Base-by-base conservation (phyloP, 1,140 invertebrate species). In the Heterodera carotae region DNA sequence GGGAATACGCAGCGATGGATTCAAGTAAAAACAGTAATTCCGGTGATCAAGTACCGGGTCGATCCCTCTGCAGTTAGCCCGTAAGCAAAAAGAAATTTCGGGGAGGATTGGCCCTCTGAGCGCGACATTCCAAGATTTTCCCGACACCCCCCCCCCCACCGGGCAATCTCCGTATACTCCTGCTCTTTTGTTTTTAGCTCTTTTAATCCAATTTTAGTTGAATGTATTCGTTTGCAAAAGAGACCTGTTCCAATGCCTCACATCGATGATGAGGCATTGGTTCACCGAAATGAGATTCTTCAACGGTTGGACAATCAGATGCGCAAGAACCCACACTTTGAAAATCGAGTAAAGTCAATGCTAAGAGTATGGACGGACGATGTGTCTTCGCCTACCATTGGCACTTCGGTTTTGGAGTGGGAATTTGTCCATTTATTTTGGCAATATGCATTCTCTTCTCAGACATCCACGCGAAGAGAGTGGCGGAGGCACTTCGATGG, bases 271-370 rank as follows among this genome's bases (percentile, higher is more conserved):
- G n/a, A 43, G 8, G 56, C 64, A n/a, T 36, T 62, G 22, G 56
- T 8, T 18, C 71, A 64, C 3, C 71, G 71, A 18, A 74, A 64
- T 74, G 56, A 74, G 31, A 62, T 74, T 34, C 33, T 74, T 15
- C 71, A 74, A 15, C 71, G 29, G 6, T 74, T 74, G 71, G 71
- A 74, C 36, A 25, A 31, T 8, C 34, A 56, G 34, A 74, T 74
- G 71, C 33, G 18, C 27, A 56, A 29, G 34, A 74, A 74, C 25
- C 71, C 71, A 22, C 31, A 31, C 39, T 74, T 74, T 34, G 71
- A 74, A 36, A 59, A 74, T 15, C 33, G 71, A 33, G 22, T 74
- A 34, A 43, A 74, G 18, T 62, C 71, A 60, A 74, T 74, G 71
- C 36, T 74, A 12, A 12, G 71, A 33, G 56, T 74, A 31, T 74